Conservation (phyloP, 2,888 invertebrate genomes). For the Bombylius discolor region DNA sequence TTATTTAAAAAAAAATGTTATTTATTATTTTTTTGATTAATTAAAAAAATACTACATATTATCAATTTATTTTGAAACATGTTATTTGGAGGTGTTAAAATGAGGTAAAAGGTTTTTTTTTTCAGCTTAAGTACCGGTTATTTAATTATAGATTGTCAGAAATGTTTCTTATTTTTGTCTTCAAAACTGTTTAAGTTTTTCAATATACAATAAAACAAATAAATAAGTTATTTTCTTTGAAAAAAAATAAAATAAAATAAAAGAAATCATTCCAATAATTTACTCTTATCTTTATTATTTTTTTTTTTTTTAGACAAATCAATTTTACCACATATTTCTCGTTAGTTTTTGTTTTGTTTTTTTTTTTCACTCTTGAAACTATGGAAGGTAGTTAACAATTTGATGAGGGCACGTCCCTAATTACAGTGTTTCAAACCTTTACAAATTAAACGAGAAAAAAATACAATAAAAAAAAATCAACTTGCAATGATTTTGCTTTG, state of each 20-base stretch:
- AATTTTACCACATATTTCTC: no score
- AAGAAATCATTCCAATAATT: no score
- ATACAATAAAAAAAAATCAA: neutral
- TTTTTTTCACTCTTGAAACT: neutral
- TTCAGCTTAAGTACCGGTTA: no score
- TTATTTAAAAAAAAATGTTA: neutral
- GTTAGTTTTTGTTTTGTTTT: neutral
- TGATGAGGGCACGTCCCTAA: slow-evolving; percentile 13
- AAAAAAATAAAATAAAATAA: no score
- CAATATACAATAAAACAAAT: no score
- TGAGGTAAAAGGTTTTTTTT: no score
- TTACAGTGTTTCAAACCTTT: slow-evolving; percentile 11
- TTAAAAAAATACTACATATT: neutral
- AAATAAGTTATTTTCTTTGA: no score
- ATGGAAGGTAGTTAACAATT: slow-evolving; percentile 8
- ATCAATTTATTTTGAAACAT: neutral
- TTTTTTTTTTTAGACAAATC: neutral
- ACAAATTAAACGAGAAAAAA: slow-evolving; percentile 2
- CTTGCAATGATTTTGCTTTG: neutral
- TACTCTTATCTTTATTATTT: no score
- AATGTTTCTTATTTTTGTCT: no score
- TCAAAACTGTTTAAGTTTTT: no score
- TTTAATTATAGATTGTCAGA: no score
- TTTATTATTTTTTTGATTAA: neutral
- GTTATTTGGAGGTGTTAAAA: neutral